Conservation (phyloP, 2,113 vertebrate genomes). For the Tylochromis polylepis region DNA sequence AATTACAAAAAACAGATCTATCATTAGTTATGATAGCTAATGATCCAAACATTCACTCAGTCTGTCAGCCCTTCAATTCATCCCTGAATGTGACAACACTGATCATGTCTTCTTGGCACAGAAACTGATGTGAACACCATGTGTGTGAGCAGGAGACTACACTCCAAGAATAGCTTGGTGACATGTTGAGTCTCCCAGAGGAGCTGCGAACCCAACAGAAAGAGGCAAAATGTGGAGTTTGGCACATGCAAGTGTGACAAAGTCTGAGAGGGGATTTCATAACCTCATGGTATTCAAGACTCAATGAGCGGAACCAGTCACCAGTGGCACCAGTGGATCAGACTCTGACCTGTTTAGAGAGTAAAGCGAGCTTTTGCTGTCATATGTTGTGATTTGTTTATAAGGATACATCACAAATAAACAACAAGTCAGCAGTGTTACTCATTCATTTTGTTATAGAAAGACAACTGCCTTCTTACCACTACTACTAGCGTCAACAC, state of each 20-base stretch:
- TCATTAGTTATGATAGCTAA: neutral
- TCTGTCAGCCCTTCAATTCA: neutral
- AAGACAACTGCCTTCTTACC: neutral
- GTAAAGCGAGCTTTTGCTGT: neutral
- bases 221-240: slow-evolving; percentile 38
- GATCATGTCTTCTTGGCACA: slow-evolving; percentile 20
- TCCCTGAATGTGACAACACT: neutral
- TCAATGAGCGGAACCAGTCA: neutral
- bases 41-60: neutral
- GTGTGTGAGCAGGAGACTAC: slow-evolving; percentile 20
- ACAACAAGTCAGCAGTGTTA: neutral
- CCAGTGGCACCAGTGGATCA: neutral
- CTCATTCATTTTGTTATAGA: neutral
- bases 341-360: neutral
- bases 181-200: slow-evolving; percentile 40
- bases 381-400: neutral
- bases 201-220: slow-evolving; percentile 15
- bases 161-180: slow-evolving; percentile 39
- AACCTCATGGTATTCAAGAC: neutral
- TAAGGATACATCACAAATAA: neutral
- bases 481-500: neutral
- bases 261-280: slow-evolving; percentile 2
- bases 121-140: neutral
- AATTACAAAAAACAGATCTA: neutral
- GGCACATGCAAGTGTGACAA: slow-evolving; percentile 18